phyloP scores from a whole-genome alignment of 2,113 vertebrate genomes.

The Planiliza haematocheilus region DNA sequence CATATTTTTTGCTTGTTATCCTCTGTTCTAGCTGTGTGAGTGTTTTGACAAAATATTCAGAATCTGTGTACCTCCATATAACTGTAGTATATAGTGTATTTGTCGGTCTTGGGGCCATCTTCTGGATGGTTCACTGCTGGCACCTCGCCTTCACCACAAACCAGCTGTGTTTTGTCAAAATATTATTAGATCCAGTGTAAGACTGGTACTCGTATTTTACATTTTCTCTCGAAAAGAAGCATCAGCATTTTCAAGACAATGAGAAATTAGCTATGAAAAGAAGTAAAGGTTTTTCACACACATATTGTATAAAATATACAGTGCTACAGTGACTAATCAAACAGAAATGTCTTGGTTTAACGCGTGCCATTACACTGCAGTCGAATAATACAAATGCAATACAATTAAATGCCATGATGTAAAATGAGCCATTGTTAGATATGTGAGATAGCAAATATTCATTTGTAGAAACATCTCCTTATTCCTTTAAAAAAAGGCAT shows the following conservation, averaged over 20 bases:
- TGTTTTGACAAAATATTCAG: no score
- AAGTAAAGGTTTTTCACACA: constrained; percentile 37
- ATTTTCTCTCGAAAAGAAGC: constrained; percentile 15
- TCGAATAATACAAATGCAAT: constrained; percentile 53
- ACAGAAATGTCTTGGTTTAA: constrained; percentile 48
- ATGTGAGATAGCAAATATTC: constrained; percentile 51
- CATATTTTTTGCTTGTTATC: no score
- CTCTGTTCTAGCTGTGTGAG: no score
- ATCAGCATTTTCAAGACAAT: constrained; percentile 18
- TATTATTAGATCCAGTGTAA: rapidly evolving
- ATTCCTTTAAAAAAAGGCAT: not conserved
- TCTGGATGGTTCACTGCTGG: no score
- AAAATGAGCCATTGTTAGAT: constrained; percentile 14
- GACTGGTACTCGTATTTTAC: constrained; percentile 28
- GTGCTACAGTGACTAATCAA: constrained; percentile 43
- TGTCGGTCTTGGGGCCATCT: no score
- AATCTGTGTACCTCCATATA: no score
- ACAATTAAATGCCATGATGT: constrained; percentile 73
- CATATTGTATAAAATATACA: constrained; percentile 15
- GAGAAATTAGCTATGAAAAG: constrained; percentile 22
- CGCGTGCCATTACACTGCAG: constrained; percentile 60
- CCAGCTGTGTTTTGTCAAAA: no score
- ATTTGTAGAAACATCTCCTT: constrained; percentile 29
- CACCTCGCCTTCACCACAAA: no score
- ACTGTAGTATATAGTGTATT: no score